Evolutionary conservation across 1,140 invertebrate species (phyloP), one percentile per base, ranked within the genome.

Genomic region (Dryas iulia): DNA sequence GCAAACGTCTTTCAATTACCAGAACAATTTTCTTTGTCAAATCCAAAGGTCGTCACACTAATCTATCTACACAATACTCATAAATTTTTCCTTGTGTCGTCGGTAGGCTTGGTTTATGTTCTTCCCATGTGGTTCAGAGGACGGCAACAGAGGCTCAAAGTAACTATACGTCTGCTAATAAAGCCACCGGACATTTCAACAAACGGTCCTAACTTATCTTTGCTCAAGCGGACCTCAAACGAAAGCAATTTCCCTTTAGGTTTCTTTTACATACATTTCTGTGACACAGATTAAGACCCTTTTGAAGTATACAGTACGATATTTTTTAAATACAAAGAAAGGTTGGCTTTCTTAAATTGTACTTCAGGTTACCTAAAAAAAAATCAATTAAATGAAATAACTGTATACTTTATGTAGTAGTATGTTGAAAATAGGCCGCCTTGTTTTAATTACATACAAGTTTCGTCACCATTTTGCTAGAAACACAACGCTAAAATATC

Each of bases 171-270:
- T 82, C 83, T 77, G 68, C 77, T 83, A 82, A 86, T 83, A 86
- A 84, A 83, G 71, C 66, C 61, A 59, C 65, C 74, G 82, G 78
- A 85, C 78, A 78, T 71, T 79, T 72, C 72, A 72, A 79, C 68
- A 70, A 73, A 66, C 70, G 75, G 70, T 66, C 68, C 81, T 84
- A 86, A 84, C 87, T 89, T 86, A 86, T 84, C 83, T 82, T 81
- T 84, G 79, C 84, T 78, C 80, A 70, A 82, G 71, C 72, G 73
- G 23, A 64, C 76, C 74, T 82, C 74, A 81, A 82, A 79, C 77
- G 77, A 80, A 82, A 84, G 83, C 79, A 84, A 86, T 86, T 82
- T 86, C 76, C 78, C 60, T 71, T 65, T 71, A 71, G 75, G 73
- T 83, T 70, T 82, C 74, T 77, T 82, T 80, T 72, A 68, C 61